Base-by-base conservation (phyloP, 2,888 invertebrate genomes). In the Lomographa bimaculata region DNA sequence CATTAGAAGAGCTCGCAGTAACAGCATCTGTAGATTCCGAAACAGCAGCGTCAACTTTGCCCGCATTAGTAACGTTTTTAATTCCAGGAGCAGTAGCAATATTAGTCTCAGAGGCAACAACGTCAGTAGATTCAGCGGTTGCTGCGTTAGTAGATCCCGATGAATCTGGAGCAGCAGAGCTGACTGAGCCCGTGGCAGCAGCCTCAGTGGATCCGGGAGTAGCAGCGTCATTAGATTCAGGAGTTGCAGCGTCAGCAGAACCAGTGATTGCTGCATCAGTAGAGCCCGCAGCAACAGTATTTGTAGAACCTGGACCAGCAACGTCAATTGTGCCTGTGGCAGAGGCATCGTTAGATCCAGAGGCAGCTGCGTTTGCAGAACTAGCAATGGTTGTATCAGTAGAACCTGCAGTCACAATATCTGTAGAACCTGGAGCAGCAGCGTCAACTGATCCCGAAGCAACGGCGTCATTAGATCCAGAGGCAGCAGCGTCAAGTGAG, bases 1-100 rank as follows among this genome's bases (percentile, higher is more conserved):
- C 14, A 14, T 14, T 4, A 14, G 2, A 3, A 4, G 14, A 4
- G 2, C 14, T 4, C 2, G 14, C 14, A 14, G 14, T 4, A 14
- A 4, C 29, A 20, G 19, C 24, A 0, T 19, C 18, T n/a, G 43
- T 18, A 10, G 28, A 4, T 14, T 4, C 20, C 9, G 45, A 50
- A 9, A 34, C 10, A 8, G 24, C 16, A 10, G 12, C 26, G 2
- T 32, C 32, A 10, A 14, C 4, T 3, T 14, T 21, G 5, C 8
- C 32, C 2, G 14, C 9, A 2, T 21, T 16, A 16, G n/a, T 12
- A n/a, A 24, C 40, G 2, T 19, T 19, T 6, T 23, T 21, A 5
- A 7, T 26, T 9, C 30, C 28, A 8, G 21, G 11, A 34, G 14
- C 23, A 3, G n/a, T 24, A 7, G 29, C 4, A 10, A 1, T 2